phyloP scores from a whole-genome alignment of 2,797 vertebrate species.

The Helicolenus hilgendorfi region DNA sequence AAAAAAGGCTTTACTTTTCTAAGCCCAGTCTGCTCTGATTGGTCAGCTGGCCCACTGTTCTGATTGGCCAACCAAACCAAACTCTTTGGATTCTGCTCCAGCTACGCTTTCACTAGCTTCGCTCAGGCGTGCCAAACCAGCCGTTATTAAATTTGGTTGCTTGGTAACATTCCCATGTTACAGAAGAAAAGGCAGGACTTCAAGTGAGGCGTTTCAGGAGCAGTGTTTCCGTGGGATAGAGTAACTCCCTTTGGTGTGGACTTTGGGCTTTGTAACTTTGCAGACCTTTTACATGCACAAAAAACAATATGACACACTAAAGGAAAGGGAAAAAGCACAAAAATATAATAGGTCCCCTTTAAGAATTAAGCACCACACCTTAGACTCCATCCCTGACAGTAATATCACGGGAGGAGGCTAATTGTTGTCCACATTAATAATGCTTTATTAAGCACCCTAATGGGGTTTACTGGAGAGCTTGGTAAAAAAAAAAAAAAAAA shows the following conservation, averaged over 20 bases:
- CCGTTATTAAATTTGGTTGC: not conserved
- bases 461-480: constrained; percentile 21
- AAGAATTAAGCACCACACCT: constrained; percentile 33
- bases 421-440: constrained; percentile 49
- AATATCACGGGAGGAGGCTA: not conserved
- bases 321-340: not conserved
- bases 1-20: not conserved
- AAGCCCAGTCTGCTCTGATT: too few relatives aligned
- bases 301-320: not conserved
- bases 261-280: not conserved
- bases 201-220: not conserved
- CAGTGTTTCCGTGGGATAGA: not conserved
- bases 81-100: too few relatives aligned
- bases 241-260: not conserved
- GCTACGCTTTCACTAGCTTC: not conserved
- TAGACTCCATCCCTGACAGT: constrained; percentile 21
- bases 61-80: too few relatives aligned
- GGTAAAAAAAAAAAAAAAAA: not conserved
- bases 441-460: constrained; percentile 60
- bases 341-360: not conserved
- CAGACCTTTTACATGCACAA: not conserved
- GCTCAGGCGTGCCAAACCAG: not conserved
- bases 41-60: too few relatives aligned
- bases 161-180: not conserved
- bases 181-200: not conserved